Evolutionary conservation across 2,113 vertebrate species (phyloP), one percentile per base, ranked within the genome.

Genomic region (Lophura nycthemera): DNA sequence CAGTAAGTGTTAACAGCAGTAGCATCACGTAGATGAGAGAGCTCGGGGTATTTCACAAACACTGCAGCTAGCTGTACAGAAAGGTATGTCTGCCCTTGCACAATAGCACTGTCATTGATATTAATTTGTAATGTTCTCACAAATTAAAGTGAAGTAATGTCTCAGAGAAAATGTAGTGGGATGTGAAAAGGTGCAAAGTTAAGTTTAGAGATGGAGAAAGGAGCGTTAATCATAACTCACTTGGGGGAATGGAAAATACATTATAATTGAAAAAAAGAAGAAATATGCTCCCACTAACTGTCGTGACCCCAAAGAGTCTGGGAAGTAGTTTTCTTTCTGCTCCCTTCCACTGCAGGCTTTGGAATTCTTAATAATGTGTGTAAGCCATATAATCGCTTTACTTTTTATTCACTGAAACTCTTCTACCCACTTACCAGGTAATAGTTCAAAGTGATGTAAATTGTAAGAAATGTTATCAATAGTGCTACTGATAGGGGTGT

Each of bases 151-250:
- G 17, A 20, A 40, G 17, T 36, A 32, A 67, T 10, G 1, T 24
- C 86, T 78, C 38, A 32, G 45, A 34, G 22, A 38, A 69, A 43
- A 10, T 10, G 5, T 24, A 40, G 78, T 16, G 36, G 43, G 32
- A 34, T 29, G 21, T 21, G 73, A 45, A 22, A 59, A 21, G 70
- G 12, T 29, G 43, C 7, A 0, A 22, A 38, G 24, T 9, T 27
- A 67, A 48, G 54, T 40, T 69, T 79, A 67, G 48, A 72, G 29
- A 47, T 79, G 67, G 48, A 72, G 29, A 47, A 72, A 56, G 76
- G 34, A 66, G 32, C 17, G 6, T 15, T 34, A 2, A 13, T 25
- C 0, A 1, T 15, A 52, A 8, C 13, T n/a, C 21, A 1, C 38
- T 29, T 20, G 20, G 48, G 34, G 52, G 27, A 69, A 38, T 21